Evolutionary conservation across 2,888 invertebrate genomes (phyloP).

Genomic region (Andrena camellia): DNA sequence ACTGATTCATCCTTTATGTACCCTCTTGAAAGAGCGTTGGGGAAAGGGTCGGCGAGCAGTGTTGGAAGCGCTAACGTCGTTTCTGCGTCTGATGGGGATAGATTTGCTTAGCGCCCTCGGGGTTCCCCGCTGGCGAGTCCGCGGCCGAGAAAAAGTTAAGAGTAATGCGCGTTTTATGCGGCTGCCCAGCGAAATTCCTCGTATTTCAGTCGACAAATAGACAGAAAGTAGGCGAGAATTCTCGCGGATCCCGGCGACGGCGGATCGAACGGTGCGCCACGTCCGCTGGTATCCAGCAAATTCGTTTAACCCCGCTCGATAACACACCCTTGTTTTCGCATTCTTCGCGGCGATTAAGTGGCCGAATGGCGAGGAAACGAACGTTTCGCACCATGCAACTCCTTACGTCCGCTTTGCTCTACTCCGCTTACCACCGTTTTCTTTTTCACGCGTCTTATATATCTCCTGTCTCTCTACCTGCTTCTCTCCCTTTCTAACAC

Average conservation of each 20-base stretch:
- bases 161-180: conserved; percentile 74
- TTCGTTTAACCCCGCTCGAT: conserved; percentile 38
- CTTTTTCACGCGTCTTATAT: background rate
- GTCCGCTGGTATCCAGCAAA: conserved; percentile 15
- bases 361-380: conserved; percentile 35
- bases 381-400: background rate
- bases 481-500: background rate
- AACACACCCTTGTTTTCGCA: conserved; percentile 27
- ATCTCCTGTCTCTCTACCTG: background rate
- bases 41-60: background rate
- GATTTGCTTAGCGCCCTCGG: conserved; percentile 70
- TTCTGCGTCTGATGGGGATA: conserved; percentile 73
- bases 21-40: background rate
- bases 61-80: conserved; percentile 57
- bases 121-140: conserved; percentile 43
- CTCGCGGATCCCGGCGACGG: background rate
- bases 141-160: conserved; percentile 68
- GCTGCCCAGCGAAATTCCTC: conserved; percentile 47
- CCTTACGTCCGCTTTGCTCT: conserved; percentile 10
- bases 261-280: background rate
- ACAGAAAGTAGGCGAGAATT: conserved; percentile 36
- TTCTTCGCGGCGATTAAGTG: conserved; percentile 34
- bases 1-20: conserved; percentile 30
- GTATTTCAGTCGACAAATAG: conserved; percentile 72
- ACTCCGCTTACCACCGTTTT: background rate